Percentiles rank a stretch among this genome's conserved stretches.
These are phyloP conservation scores for Spinus pinus DNA, from an alignment of 2,797 vertebrate genomes.

Conservation along the genomic window DNA sequence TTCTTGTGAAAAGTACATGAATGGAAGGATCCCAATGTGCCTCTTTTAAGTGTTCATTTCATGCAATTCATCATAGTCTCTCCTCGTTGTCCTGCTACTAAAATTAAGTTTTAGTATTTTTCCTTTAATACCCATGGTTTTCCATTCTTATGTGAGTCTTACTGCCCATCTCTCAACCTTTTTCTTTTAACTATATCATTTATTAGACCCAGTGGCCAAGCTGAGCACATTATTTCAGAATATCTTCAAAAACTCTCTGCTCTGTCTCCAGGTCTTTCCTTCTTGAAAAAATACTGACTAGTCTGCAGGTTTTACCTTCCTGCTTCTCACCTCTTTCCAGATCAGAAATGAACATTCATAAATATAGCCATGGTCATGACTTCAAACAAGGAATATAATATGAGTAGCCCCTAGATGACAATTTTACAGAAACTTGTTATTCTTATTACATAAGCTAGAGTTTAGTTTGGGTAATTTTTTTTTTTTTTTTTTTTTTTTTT, in stretches of 20 bases:
- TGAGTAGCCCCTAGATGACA: neutral
- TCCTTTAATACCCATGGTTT: neutral
- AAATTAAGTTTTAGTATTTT: conserved; percentile 30
- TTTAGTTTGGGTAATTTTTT: neutral
- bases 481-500: neutral
- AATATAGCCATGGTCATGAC: neutral
- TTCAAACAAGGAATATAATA: neutral
- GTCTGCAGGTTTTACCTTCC: neutral
- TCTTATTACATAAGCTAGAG: neutral
- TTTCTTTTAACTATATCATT: neutral
- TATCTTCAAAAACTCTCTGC: neutral
- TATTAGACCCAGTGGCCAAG: neutral
- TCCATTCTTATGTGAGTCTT: neutral
- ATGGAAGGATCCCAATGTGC: neutral
- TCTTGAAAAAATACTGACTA: conserved; percentile 1
- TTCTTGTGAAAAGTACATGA: neutral
- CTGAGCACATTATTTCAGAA: conserved; percentile 2
- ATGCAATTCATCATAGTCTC: neutral
- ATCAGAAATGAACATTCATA: neutral
- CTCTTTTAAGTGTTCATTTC: neutral
- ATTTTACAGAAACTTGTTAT: neutral
- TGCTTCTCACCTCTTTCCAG: neutral
- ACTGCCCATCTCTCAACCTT: neutral
- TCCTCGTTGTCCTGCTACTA: neutral
- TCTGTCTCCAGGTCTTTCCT: neutral